Evolutionary conservation across 2,888 invertebrate genomes (phyloP), one percentile per base, ranked within the genome.

Genomic region (Blomia tropicalis): DNA sequence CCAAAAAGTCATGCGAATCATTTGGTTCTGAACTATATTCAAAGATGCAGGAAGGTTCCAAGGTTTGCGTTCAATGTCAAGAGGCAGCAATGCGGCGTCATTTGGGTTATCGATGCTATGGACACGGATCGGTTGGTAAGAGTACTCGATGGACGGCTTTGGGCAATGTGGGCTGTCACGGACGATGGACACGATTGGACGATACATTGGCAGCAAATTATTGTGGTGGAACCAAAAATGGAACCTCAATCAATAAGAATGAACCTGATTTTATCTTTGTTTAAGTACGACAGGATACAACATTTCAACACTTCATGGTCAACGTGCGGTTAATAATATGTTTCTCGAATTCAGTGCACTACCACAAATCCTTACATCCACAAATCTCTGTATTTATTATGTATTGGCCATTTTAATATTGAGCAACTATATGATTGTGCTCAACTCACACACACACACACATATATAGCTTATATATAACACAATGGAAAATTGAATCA

Each of bases 81-180:
- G 79, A 84, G 1, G 84, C 85, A 67, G 88, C 88, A 0, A 80
- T 87, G 64, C 80, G 85, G 59, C 81, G 82, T 47, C 80, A 81
- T 65, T 74, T 84, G 30, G 82, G 83, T 65, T 83, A 83, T 81
- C 78, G 85, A 56, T 90, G 90, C 77, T 82, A 83, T 66, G 90
- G 90, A 0, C 88, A 89, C 73, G 89, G 90, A 0, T 83, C 84
- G 2, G 77, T 81, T 31, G 82, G 82, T 0, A 79, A 83, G 63
- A 78, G 82, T 66, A 88, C 88, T 14, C 79, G 87, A 63, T 90
- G 85, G 83, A 84, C 84, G 69, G 86, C 87, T 36, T 78, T 89
- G 32, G 82, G 85, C 54, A 83, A 83, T n/a, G 84, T 85, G 1
- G 85, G 87, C 70, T 90, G 90, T 74, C 86, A 86, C 71, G 90